These are phyloP conservation scores for Deilephila elpenor DNA, from an alignment of 2,888 invertebrate genomes.

Conservation along the genomic window DNA sequence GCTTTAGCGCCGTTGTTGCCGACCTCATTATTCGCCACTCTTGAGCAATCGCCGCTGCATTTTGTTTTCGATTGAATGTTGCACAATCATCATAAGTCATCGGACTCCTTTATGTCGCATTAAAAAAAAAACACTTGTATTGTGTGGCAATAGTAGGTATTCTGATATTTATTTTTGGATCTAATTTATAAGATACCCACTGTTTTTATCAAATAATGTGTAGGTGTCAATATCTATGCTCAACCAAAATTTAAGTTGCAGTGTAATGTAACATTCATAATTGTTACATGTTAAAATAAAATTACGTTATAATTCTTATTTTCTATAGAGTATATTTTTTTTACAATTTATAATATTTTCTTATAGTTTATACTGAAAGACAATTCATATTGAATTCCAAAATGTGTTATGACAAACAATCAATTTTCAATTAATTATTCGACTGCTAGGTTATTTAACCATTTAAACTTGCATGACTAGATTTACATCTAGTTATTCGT, in stretches of 20 bases:
- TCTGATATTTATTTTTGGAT: background rate
- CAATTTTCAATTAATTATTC: no score
- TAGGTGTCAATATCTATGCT: no score
- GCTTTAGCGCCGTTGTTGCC: constrained; percentile 43
- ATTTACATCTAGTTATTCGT: background rate
- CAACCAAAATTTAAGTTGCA: no score
- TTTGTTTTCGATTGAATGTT: constrained; percentile 53
- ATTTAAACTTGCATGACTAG: background rate
- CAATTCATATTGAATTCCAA: no score
- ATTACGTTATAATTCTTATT: background rate
- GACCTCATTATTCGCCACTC: constrained; percentile 66
- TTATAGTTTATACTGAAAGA: background rate
- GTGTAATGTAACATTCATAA: background rate
- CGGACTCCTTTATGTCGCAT: constrained; percentile 53
- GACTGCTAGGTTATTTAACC: background rate
- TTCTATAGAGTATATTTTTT: background rate
- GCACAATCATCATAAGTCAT: constrained; percentile 66
- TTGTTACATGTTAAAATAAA: background rate
- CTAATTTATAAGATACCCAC: background rate
- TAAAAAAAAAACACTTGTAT: background rate
- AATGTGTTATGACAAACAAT: no score
- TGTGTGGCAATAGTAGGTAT: background rate
- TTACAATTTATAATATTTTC: background rate
- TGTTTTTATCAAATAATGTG: no score
- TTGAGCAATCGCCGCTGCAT: constrained; percentile 65